Evolutionary conservation across 2,797 vertebrate genomes (phyloP).

Genomic region (Peromyscus nudipes): DNA sequence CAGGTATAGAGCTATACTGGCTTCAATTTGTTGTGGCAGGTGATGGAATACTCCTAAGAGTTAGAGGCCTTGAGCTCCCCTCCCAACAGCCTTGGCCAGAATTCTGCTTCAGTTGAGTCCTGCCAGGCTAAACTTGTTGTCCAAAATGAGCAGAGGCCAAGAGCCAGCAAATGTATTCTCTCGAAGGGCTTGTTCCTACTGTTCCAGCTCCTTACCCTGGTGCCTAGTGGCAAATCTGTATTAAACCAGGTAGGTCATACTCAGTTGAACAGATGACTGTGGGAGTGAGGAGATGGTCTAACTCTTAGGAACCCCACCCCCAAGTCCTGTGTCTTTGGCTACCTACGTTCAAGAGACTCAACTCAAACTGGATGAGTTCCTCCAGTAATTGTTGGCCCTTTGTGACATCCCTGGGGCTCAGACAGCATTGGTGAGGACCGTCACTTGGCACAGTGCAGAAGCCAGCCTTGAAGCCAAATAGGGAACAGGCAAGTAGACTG

Average conservation of each 20-base stretch:
- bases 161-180: background rate
- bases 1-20: background rate
- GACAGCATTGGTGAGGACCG: background rate
- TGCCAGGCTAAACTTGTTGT: background rate
- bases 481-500: background rate
- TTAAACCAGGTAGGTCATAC: background rate
- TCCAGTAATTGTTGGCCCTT: background rate
- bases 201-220: background rate
- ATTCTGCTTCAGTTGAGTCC: background rate
- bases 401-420: background rate
- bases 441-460: background rate
- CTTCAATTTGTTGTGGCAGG: background rate
- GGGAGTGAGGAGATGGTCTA: background rate
- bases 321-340: background rate
- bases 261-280: background rate
- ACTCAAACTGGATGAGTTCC: background rate
- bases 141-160: background rate
- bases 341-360: background rate
- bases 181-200: background rate
- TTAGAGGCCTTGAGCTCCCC: background rate
- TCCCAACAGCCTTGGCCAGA: background rate
- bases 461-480: background rate
- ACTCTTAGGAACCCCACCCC: background rate
- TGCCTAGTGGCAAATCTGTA: background rate
- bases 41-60: background rate